Base-by-base conservation (phyloP, 1,140 invertebrate genomes). In the Luehdorfia chinensis region DNA sequence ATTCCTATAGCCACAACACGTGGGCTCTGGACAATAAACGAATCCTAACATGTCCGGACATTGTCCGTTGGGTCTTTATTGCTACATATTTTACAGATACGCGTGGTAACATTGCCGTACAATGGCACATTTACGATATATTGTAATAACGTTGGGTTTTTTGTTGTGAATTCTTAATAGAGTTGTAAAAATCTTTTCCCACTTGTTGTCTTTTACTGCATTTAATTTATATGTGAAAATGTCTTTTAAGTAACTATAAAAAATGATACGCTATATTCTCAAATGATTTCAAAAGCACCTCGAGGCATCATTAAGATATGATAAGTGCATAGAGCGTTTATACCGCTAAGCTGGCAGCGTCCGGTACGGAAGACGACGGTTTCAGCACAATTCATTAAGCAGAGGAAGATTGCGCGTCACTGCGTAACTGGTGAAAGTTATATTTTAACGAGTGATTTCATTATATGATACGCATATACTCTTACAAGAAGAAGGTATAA, bases 31-130 rank as follows among this genome's bases (percentile, higher is more conserved):
- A 70, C 75, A 79, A 80, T 80, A 84, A 80, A 84, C 66, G 64
- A 56, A 67, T 69, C 65, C 70, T 70, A 69, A 72, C 73, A 73
- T 59, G 55, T 70, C 59, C 59, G 69, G 62, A 71, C 64, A 72
- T 67, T 71, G 70, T 66, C 62, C 59, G 52, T 66, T 53, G 55
- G 54, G 53, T 49, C 59, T 84, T 84, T 84, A 80, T 80, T 71
- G 68, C 68, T 64, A 75, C 68, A 74, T 75, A 84, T 78, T 80
- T 84, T 75, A 80, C 55, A 61, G 28, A 55, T 55, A 60, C 59
- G 56, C 46, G 50, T 59, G 47, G 50, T 61, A 63, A 56, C 60
- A 55, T 36, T 39, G 57, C 39, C 45, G 41, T 36, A 47, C 50
- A 51, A 64, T 36, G 44, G 49, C 54, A 56, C 54, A 8, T 73